Conservation (phyloP, 2,888 invertebrate genomes). For the Phyllotreta cruciferae region DNA sequence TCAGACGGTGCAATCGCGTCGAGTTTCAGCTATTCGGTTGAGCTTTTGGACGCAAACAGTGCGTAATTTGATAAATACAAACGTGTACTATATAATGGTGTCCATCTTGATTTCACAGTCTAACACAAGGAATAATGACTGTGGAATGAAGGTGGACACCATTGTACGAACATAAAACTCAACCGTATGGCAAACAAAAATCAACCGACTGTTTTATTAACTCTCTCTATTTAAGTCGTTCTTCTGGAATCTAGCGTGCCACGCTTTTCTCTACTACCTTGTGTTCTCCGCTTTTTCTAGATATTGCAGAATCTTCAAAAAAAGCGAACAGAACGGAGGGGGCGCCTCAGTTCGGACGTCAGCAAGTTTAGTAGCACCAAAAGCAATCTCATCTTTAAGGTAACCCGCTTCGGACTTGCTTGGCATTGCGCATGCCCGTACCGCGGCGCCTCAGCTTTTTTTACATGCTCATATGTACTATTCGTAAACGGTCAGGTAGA, state of each 20-base stretch:
- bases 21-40: no score
- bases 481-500: conserved; percentile 26
- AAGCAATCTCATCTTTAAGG: conserved; percentile 99
- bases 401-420: conserved; percentile 73
- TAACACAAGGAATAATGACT: no score
- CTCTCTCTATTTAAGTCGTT: conserved; percentile 52
- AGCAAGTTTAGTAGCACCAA: conserved; percentile 93
- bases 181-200: neutral
- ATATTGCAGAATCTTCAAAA: conserved; percentile 99
- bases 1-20: no score
- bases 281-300: conserved; percentile 93
- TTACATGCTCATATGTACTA: conserved; percentile 46
- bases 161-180: no score
- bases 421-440: conserved; percentile 57
- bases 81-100: no score
- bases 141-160: no score
- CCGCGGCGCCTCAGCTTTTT: conserved; percentile 59
- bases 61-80: no score
- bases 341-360: conserved; percentile 94
- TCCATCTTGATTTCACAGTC: no score
- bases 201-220: conserved; percentile 26
- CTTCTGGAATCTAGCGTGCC: conserved; percentile 58
- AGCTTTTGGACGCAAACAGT: neutral
- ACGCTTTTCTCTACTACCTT: conserved; percentile 76
- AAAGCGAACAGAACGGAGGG: conserved; percentile 97